Conservation (phyloP, 2,888 invertebrate genomes). For the Myathropa florea region DNA sequence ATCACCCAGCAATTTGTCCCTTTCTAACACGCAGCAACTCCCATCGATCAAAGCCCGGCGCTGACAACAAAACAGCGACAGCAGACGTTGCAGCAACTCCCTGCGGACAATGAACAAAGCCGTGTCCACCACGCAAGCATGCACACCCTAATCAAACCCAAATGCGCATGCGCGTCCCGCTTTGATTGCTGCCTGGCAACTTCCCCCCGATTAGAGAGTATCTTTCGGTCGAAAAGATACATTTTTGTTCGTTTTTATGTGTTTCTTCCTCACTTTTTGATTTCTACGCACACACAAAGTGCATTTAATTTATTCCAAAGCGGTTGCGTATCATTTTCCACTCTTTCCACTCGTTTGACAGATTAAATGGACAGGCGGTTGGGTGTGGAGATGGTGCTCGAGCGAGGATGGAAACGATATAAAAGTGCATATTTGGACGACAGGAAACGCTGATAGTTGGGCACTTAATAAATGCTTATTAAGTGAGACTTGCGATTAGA, state of each 20-base stretch:
- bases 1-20: slow-evolving; percentile 36
- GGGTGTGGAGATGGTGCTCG: neutral
- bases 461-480: slow-evolving; percentile 12
- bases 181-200: neutral
- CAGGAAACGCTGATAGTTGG: slow-evolving; percentile 14
- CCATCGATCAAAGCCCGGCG: slow-evolving; percentile 22
- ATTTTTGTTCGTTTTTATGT: neutral
- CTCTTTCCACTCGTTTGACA: neutral
- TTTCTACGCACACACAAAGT: neutral
- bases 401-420: neutral
- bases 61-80: neutral
- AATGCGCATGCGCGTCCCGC: slow-evolving; percentile 51
- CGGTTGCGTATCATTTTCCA: slow-evolving; percentile 8
- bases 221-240: neutral
- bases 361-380: neutral
- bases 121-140: slow-evolving; percentile 8
- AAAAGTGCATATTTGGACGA: neutral
- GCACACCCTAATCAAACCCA: slow-evolving; percentile 45
- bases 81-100: neutral
- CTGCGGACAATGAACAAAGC: neutral
- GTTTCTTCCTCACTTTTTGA: neutral
- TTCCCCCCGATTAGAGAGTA: neutral
- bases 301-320: neutral
- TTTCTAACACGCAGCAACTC: slow-evolving; percentile 14
- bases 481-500: neutral